Base-by-base conservation (phyloP, 2,797 vertebrate genomes). In the Hydrocynus forskahlii region DNA sequence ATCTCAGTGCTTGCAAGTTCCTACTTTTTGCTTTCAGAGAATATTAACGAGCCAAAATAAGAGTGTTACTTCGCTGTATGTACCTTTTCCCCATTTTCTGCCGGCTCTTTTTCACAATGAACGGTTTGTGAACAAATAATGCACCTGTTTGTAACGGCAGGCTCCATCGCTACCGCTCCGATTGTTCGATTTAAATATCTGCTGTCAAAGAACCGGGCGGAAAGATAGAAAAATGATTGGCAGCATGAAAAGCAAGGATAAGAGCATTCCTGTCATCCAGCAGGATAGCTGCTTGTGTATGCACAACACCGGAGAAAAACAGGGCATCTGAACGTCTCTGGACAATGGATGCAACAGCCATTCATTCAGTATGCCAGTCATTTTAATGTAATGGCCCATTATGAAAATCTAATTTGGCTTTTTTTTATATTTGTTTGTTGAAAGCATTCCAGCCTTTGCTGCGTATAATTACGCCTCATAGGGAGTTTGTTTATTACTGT, bases 121-220 rank as follows among this genome's bases (percentile, higher is more conserved):
- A 69, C 17, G 63, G 52, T 19, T 43, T 40, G 62, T 55, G 52
- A 54, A 54, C 29, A 68, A 62, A 50, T 67, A 66, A 64, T 21
- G 38, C 48, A 75, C 64, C 71, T 48, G 71, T 62, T 72, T 78
- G 82, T 66, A 75, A 71, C 63, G 74, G 63, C 69, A 59, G 72
- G 69, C 78, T 67, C 55, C 69, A 67, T 80, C 73, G 78, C 72
- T 43, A n/a, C 50, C 63, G 75, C 66, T 82, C 60, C 57, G 21
- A 19, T 86, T 78, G 79, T 13, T 73, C 78, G 35, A 21, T 0
- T 63, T 74, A 87, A 88, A 88, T 73, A 84, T 89, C 80, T 82
- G 78, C 78, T 86, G 77, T 79, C 84, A 78, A 2, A 25, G 59
- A 74, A n/a, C 50, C 76, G 59, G 83, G 85, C 85, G 76, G 83